Percentiles rank a stretch among this genome's conserved stretches.
Evolutionary conservation across 37 sponge, comb jelly and placozoan species (phyloP).

Genomic region (Aphrocallistes beatrix): DNA sequence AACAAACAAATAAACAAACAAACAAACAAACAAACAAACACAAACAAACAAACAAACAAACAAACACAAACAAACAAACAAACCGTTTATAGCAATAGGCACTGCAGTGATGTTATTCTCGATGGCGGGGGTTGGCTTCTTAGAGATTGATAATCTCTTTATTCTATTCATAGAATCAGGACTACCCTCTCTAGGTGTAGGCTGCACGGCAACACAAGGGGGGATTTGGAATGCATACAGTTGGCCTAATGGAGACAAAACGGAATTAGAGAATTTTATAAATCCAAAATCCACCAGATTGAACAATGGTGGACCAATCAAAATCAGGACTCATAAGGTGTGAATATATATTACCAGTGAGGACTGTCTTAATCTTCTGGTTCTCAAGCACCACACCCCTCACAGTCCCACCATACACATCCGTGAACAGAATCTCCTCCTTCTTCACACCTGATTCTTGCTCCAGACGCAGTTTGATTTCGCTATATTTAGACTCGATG

Average conservation of each 20-base stretch:
- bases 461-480: constrained; percentile 23
- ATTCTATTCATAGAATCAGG: background rate
- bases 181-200: background rate
- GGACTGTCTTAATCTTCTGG: background rate
- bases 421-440: background rate
- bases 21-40: too few species aligned
- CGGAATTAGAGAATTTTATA: background rate
- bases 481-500: constrained; percentile 50
- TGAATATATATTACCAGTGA: background rate
- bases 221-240: background rate
- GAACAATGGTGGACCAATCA: background rate
- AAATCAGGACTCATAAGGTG: background rate
- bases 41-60: too few species aligned
- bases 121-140: background rate
- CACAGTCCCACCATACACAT: background rate
- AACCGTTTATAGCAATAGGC: background rate
- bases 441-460: background rate
- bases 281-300: background rate
- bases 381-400: background rate
- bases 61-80: too few species aligned
- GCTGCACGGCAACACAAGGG: background rate
- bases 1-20: too few species aligned
- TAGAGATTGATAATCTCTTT: background rate
- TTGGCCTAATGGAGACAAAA: background rate
- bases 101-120: background rate